Evolutionary conservation across 1,140 invertebrate species (phyloP), one percentile per base, ranked within the genome.

Genomic region (Mercenaria mercenaria): DNA sequence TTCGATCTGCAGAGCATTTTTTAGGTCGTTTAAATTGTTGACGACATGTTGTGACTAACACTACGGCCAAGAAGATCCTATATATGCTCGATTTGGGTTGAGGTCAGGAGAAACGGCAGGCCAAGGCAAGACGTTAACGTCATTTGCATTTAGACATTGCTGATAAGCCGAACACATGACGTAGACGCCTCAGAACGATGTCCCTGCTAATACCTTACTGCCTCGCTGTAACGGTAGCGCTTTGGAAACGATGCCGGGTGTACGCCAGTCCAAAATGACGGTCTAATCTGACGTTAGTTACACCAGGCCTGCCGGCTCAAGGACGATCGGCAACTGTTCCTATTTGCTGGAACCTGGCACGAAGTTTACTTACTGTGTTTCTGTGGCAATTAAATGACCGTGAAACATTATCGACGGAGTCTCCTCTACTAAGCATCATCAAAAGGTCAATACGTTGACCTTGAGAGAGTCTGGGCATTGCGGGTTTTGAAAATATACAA

Each of bases 21-120:
- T 4, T 34, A 69, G 23, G 8, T 69, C 67, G 3, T 69, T 15
- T 3, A 69, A 8, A 69, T 18, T 69, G 37, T 69, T 18, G 8
- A 47, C 43, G 15, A 69, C 15, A 59, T 59, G 56, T 13, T 26
- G 6, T 59, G 23, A 4, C 3, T 41, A 43, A 74, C 69, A 29
- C 69, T 41, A 74, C 69, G 39, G 3, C 41, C 39, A 43, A 47
- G 39, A 2, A 43, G n/a, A 26, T 74, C 26, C 37, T n/a, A 77
- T 50, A 50, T 77, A 50, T 50, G 43, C 43, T 77, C 43, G 4
- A 52, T 50, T 10, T 47, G 74, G 74, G 43, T 77, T 77, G 29
- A 77, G 47, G 47, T 77, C 74, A 29, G 74, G 41, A 77, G 41
- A 50, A 50, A 10, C 43, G 1, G 43, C 69, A 74, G 39, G 69